Conservation (phyloP, 2,888 invertebrate species). For the Andrena haemorrhoa region DNA sequence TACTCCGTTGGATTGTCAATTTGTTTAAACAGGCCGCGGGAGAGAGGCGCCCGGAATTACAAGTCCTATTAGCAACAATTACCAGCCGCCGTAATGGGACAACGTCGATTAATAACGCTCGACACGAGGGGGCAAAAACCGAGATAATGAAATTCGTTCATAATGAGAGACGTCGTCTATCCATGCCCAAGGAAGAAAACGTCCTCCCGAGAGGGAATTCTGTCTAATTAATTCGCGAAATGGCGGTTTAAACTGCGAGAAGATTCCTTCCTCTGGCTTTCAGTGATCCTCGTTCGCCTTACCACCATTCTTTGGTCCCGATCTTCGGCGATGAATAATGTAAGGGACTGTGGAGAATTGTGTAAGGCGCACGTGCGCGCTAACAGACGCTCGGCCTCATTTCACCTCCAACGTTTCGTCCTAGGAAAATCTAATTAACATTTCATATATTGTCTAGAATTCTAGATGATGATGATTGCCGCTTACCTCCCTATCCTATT, state of each 20-base stretch:
- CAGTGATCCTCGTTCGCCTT: neutral
- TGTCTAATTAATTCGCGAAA: slow-evolving; percentile 66
- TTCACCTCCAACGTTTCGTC: neutral
- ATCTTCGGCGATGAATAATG: slow-evolving; percentile 56
- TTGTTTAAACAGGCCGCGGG: neutral
- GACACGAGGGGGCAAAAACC: slow-evolving; percentile 18
- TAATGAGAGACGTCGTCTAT: slow-evolving; percentile 40
- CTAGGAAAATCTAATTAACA: slow-evolving; percentile 15
- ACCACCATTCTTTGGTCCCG: slow-evolving; percentile 40
- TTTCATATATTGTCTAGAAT: neutral
- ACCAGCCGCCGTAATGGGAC: slow-evolving; percentile 30
- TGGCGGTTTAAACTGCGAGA: slow-evolving; percentile 51
- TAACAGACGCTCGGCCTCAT: slow-evolving; percentile 11
- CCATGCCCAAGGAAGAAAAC: slow-evolving; percentile 24
- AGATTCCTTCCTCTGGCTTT: slow-evolving; percentile 27
- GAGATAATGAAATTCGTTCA: slow-evolving; percentile 54
- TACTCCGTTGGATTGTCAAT: slow-evolving; percentile 29
- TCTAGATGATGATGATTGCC: neutral
- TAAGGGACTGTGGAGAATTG: slow-evolving; percentile 35
- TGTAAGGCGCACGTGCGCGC: slow-evolving; percentile 46
- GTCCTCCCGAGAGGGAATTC: slow-evolving; percentile 18
- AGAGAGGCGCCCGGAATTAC: slow-evolving; percentile 6
- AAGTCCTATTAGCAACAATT: slow-evolving; percentile 42
- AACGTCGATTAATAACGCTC: slow-evolving; percentile 50
- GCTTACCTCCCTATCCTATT: neutral